Percentiles rank a stretch among this genome's conserved stretches.
Evolutionary conservation across 2,113 vertebrate species (phyloP).

Genomic region (Tupaia tana): DNA sequence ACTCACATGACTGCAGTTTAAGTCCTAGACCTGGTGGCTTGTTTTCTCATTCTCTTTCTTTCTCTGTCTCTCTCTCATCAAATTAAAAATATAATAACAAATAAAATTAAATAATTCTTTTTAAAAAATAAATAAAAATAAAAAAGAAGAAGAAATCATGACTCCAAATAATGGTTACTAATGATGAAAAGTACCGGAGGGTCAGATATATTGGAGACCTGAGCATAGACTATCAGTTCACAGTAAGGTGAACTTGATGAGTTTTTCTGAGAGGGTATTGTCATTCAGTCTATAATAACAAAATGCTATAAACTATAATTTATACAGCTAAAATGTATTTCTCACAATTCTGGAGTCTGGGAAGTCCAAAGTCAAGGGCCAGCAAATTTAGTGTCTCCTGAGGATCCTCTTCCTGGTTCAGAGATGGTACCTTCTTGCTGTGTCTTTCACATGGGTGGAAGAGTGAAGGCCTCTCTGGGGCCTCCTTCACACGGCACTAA

Average conservation of each 20-base stretch:
- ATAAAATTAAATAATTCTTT: too few relatives aligned
- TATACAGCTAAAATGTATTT: background rate
- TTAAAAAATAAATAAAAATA: too few relatives aligned
- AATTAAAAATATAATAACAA: too few relatives aligned
- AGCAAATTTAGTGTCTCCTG: background rate
- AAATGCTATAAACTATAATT: background rate
- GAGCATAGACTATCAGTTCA: background rate
- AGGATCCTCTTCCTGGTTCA: background rate
- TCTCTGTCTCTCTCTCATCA: too few relatives aligned
- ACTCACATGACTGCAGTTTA: too few relatives aligned
- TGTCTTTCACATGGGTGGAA: background rate
- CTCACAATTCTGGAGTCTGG: background rate
- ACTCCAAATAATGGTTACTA: background rate
- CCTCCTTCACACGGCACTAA: fast-evolving
- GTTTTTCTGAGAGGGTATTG: background rate
- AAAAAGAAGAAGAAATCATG: background rate
- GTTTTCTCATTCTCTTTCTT: too few relatives aligned
- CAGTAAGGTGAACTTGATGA: background rate
- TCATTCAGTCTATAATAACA: background rate
- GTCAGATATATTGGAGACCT: background rate
- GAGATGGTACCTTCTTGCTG: background rate
- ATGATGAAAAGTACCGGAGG: background rate
- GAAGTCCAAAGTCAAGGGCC: background rate
- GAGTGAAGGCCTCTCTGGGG: fast-evolving
- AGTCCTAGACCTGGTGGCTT: too few relatives aligned